Conservation (phyloP, 2,797 vertebrate genomes). For the Petrocephalus schoutedeni region DNA sequence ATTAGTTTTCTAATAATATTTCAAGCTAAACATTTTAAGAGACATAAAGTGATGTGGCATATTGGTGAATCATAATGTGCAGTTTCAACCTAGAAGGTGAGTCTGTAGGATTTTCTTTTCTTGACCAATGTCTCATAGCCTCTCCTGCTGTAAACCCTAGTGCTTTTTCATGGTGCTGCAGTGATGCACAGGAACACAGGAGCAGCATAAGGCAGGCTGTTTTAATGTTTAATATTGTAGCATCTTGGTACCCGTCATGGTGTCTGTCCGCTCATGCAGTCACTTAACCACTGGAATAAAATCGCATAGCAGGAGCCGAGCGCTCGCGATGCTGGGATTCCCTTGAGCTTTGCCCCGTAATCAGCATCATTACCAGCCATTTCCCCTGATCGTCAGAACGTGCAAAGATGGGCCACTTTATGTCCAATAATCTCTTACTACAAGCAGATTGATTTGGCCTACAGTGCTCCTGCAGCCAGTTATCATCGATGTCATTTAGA, state of each 20-base stretch:
- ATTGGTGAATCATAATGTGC: not conserved
- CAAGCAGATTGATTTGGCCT: constrained; percentile 12
- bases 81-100: not conserved
- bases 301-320: not conserved
- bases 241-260: too few species aligned
- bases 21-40: not conserved
- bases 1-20: not conserved
- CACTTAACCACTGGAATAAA: not conserved
- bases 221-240: not conserved
- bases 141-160: not conserved
- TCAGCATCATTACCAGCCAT: not conserved
- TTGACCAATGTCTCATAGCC: not conserved
- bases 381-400: constrained; percentile 16
- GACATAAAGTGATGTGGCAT: not conserved
- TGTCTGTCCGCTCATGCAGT: not conserved
- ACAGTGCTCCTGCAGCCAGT: not conserved
- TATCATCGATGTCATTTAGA: not conserved
- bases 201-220: not conserved
- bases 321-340: not conserved
- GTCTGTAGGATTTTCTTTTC: not conserved
- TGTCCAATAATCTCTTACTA: not conserved
- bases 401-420: not conserved
- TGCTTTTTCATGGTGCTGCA: not conserved
- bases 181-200: not conserved
- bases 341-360: not conserved